phyloP scores from a whole-genome alignment of 2,797 vertebrate species.

The Pseudochirops cupreus region DNA sequence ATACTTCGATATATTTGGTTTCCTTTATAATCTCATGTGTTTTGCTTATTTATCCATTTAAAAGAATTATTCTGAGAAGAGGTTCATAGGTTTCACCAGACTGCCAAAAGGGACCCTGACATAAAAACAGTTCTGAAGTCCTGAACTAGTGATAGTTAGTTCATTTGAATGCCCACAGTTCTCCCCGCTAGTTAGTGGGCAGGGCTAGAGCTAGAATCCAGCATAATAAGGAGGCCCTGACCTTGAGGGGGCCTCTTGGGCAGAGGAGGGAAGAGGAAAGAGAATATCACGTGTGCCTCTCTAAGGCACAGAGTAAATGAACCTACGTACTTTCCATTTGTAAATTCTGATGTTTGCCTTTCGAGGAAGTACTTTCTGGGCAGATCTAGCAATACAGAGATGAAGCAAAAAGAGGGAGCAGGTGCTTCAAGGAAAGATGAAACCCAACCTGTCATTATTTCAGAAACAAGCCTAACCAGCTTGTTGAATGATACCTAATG shows the following conservation, averaged over 20 bases:
- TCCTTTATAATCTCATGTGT: neutral
- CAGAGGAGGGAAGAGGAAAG: neutral
- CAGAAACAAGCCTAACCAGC: slow-evolving; percentile 73
- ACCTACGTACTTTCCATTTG: neutral
- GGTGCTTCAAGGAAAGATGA: slow-evolving; percentile 42
- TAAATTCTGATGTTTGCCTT: neutral
- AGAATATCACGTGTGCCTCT: neutral
- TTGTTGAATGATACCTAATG: slow-evolving; percentile 72
- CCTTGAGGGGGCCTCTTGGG: neutral
- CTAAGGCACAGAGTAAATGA: neutral
- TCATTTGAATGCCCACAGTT: neutral
- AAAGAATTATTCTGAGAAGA: neutral
- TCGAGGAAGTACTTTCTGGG: neutral
- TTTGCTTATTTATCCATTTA: neutral
- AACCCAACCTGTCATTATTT: slow-evolving; percentile 65
- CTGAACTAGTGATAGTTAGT: neutral
- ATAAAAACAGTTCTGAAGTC: neutral
- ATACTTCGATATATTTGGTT: neutral
- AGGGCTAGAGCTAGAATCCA: neutral
- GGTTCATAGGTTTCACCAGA: neutral
- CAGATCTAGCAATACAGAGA: neutral
- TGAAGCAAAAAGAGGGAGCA: slow-evolving; percentile 60
- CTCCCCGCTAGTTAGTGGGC: neutral
- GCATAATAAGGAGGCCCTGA: neutral
- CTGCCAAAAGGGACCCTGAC: neutral